Evolutionary conservation across 2,888 invertebrate genomes (phyloP).

Genomic region (Scaptomyza reducta): DNA sequence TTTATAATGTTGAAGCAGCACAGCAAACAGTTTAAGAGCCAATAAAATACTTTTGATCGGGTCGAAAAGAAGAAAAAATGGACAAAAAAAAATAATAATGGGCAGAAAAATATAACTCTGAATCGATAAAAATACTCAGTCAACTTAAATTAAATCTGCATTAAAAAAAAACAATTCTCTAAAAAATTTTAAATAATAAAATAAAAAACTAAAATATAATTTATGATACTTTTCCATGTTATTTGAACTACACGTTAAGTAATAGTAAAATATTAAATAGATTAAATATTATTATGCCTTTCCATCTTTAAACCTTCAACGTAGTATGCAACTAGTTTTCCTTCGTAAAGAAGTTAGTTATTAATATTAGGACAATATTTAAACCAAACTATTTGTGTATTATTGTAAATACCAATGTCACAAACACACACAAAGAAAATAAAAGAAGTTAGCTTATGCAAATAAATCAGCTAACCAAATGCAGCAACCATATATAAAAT

Average conservation of each 20-base stretch:
- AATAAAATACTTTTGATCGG: not conserved
- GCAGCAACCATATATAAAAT: conserved; percentile 40
- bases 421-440: conserved; percentile 1
- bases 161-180: not conserved
- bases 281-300: not conserved
- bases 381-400: conserved; percentile 4
- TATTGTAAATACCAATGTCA: conserved; percentile 24
- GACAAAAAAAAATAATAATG: no score
- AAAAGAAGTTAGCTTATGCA: conserved; percentile 27
- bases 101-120: no score
- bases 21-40: conserved; percentile 29
- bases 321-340: not conserved
- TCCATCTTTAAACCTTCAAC: not conserved
- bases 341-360: not conserved
- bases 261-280: not conserved
- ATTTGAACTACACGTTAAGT: not conserved
- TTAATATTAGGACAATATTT: conserved; percentile 15
- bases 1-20: conserved; percentile 30
- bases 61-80: not conserved
- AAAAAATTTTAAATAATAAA: not conserved
- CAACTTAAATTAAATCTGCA: not conserved
- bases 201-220: not conserved
- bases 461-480: conserved; percentile 51
- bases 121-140: not conserved
- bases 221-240: not conserved